These are phyloP conservation scores for Tuta absoluta DNA, from an alignment of 2,888 invertebrate genomes.

Conservation along the genomic window DNA sequence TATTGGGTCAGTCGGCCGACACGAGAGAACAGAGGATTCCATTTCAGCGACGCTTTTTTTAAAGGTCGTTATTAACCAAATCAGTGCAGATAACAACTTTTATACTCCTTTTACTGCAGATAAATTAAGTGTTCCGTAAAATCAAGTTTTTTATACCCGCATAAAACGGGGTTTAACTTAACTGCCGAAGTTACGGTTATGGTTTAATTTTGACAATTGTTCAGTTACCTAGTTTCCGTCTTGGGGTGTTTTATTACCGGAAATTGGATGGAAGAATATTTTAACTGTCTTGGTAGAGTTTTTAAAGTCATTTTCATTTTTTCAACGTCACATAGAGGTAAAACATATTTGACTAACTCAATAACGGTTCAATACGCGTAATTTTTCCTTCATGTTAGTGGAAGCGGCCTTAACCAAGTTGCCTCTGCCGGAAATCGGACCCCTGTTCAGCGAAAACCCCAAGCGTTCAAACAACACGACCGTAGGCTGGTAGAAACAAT, in stretches of 20 bases:
- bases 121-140: constrained; percentile 18
- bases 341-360: too few species aligned
- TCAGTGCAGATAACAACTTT: constrained; percentile 9
- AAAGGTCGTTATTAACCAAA: constrained; percentile 3
- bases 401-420: neutral
- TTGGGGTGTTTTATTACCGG: neutral
- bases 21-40: neutral
- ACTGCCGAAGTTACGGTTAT: constrained; percentile 16
- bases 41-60: neutral
- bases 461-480: neutral
- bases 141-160: constrained; percentile 21
- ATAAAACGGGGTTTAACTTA: constrained; percentile 24
- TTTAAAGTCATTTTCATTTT: too few species aligned
- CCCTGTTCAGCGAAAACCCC: neutral
- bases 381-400: neutral
- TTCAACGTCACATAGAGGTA: too few species aligned
- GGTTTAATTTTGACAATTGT: constrained; percentile 24
- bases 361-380: neutral
- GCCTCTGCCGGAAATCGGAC: neutral
- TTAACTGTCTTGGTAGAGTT: neutral
- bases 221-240: constrained; percentile 10
- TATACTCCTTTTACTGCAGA: constrained; percentile 12
- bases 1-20: neutral
- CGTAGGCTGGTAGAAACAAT: neutral
- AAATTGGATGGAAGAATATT: neutral